These are phyloP conservation scores for Lichenostomus cassidix DNA, from an alignment of 2,113 vertebrate genomes.

Conservation along the genomic window DNA sequence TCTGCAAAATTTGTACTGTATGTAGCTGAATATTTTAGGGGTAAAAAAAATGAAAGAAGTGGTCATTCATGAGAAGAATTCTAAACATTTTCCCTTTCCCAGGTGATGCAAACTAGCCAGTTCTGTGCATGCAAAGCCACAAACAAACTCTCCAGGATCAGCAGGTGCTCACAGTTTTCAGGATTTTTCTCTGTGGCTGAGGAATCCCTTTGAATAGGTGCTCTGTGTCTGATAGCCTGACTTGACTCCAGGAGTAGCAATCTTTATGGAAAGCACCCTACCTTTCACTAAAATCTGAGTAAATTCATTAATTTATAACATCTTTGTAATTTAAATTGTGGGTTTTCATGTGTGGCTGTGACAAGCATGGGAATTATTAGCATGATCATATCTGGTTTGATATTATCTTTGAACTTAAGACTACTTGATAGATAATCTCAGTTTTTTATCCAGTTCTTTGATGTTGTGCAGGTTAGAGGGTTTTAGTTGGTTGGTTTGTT, in stretches of 20 bases:
- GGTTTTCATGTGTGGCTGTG: background rate
- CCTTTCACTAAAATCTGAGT: background rate
- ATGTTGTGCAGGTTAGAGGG: background rate
- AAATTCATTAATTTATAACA: background rate
- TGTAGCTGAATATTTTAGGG: background rate
- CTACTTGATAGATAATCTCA: background rate
- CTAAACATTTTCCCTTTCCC: background rate
- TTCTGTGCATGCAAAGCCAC: background rate
- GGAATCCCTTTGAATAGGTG: background rate
- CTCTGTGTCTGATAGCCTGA: background rate
- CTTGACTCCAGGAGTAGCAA: background rate
- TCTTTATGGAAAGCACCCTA: background rate
- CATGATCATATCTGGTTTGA: background rate
- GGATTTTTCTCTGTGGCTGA: background rate
- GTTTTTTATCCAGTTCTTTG: background rate
- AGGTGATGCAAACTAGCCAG: background rate
- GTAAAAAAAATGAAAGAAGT: background rate
- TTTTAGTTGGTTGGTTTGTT: accelerated
- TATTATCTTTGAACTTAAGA: background rate
- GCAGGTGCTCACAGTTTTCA: background rate
- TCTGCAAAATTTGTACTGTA: background rate
- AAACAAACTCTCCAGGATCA: background rate
- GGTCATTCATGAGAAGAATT: background rate
- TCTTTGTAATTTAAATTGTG: background rate
- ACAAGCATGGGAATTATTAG: background rate